phyloP scores from a whole-genome alignment of 2,113 vertebrate species.

The Ibidorhyncha struthersii region DNA sequence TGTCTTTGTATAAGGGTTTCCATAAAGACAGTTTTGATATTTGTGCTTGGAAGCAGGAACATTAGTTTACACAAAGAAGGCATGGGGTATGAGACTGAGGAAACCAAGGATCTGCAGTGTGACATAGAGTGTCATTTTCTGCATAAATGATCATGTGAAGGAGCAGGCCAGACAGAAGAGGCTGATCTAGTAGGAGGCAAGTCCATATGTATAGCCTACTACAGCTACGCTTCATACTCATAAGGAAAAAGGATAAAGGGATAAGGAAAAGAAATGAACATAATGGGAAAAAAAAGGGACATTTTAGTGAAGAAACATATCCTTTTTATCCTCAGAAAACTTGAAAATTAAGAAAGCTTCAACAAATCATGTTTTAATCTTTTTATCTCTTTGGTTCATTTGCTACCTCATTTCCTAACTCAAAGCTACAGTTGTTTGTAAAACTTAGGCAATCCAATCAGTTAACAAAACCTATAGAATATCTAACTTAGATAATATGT shows the following conservation, averaged over 20 bases:
- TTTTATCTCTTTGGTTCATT: not conserved
- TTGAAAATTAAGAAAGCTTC: not conserved
- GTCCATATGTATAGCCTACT: not conserved
- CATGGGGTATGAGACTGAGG: not conserved
- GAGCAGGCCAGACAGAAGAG: not conserved
- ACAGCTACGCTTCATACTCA: not conserved
- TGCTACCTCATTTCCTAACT: not conserved
- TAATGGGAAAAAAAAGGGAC: accelerated
- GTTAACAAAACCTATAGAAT: not conserved
- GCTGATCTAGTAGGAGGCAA: not conserved
- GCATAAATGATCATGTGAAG: not conserved
- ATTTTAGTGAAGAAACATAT: not conserved
- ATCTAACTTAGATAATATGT: not conserved
- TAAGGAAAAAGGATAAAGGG: not conserved
- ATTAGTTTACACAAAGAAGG: not conserved
- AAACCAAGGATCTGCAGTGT: not conserved
- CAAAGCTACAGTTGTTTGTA: not conserved
- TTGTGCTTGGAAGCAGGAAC: not conserved
- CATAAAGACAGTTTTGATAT: not conserved
- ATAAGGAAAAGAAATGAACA: not conserved
- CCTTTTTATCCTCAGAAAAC: not conserved
- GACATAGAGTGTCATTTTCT: not conserved
- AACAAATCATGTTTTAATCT: not conserved
- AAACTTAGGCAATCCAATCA: not conserved
- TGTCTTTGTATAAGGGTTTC: not conserved